Evolutionary conservation across 2,797 vertebrate species (phyloP), one percentile per base, ranked within the genome.

Genomic region (Spea hammondii): DNA sequence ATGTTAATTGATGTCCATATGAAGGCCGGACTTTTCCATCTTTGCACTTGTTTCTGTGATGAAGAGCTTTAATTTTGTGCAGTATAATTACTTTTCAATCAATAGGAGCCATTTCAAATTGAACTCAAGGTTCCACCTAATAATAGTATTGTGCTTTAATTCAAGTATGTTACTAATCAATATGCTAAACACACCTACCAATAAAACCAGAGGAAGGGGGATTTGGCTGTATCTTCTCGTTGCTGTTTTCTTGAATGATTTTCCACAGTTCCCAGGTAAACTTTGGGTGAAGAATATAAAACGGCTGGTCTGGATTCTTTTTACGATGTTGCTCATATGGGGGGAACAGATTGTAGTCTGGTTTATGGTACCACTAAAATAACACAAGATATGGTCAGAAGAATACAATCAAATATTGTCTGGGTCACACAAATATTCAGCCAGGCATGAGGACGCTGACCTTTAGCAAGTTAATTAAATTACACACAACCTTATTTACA

Each of bases 191-290:
- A 68, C 8, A 87, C 93, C 85, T 91, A 97, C 98, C 98, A 83
- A 98, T 97, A 88, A 99, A 99, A 76, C 98, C 98, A 71, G 97
- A 99, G 54, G 98, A 99, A 8, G 98, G 97, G 2, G 98, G 98
- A 79, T 99, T 99, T 84, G 97, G 98, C 85, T 99, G 98, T 86
- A 99, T 99, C 86, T 93, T 95, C 89, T 98, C 96, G 84, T 93
- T 89, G 51, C 95, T 98, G 88, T 98, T 99, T 85, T 94, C 93
- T 87, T 99, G 97, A 86, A 99, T 97, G 86, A 98, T 90, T 79
- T 99, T 96, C 98, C 98, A 99, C 55, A 99, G 95, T 83, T 92
- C 91, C 98, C 98, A 99, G 89, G 98, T 93, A 69, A 97, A 99
- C 77, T 94, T 93, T 9, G 98, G 98, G 85, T 99, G 98, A 53